phyloP scores from a whole-genome alignment of 92 coral and sea anemone species.

The Galaxea fascicularis region DNA sequence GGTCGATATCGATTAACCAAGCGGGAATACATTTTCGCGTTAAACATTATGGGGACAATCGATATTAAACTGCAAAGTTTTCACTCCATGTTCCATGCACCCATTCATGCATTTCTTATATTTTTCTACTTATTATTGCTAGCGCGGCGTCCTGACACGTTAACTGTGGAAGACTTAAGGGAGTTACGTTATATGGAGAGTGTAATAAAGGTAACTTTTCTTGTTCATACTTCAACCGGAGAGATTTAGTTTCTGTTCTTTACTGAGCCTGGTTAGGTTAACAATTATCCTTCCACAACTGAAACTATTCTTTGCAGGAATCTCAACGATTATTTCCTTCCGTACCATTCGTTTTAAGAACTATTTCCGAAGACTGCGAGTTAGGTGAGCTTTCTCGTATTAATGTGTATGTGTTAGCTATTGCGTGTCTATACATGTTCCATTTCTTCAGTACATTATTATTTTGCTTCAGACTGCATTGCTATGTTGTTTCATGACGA shows the following conservation, averaged over 20 bases:
- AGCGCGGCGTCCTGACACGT: constrained; percentile 15
- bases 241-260: too few species aligned
- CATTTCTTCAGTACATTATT: neutral
- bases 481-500: too few species aligned
- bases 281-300: too few species aligned
- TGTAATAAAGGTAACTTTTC: constrained; percentile 17
- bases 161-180: constrained; percentile 30
- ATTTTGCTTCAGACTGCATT: too few species aligned
- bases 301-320: constrained; percentile 52
- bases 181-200: constrained; percentile 38
- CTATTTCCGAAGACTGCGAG: constrained; percentile 61
- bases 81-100: too few species aligned
- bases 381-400: constrained; percentile 66
- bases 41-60: too few species aligned
- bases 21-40: too few species aligned
- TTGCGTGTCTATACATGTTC: neutral
- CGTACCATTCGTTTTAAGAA: constrained; percentile 68
- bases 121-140: neutral
- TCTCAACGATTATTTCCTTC: constrained; percentile 81
- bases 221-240: too few species aligned
- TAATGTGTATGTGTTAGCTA: neutral
- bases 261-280: too few species aligned
- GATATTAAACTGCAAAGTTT: too few species aligned
- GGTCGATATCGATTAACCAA: too few species aligned
- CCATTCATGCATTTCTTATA: neutral